Evolutionary conservation across 2,888 invertebrate species (phyloP), one percentile per base, ranked within the genome.

Genomic region (Agriotes lineatus): DNA sequence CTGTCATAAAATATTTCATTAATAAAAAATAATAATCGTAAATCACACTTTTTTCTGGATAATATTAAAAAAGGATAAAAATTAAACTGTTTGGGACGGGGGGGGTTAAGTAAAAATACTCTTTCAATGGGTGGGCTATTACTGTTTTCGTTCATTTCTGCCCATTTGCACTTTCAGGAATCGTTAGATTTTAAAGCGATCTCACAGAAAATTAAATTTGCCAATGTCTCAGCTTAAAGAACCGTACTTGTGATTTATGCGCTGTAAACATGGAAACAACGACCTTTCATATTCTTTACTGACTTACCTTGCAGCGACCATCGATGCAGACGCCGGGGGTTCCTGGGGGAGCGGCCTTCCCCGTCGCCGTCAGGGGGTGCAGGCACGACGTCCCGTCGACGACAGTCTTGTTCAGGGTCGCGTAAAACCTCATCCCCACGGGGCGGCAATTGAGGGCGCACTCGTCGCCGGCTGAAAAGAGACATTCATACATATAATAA

Each of bases 401-500:
- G 66, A 94, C 94, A 22, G 88, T 87, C 71, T 91, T 88, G 78
- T 93, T 94, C 69, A 96, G 85, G 0, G 94, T 94, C 6, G 95
- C 95, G 82, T 95, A 95, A 85, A 95, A 95, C 79, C 91, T 91
- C 85, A 91, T 90, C 1, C 94, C 94, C 45, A 90, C 85, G 0
- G 95, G 93, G 69, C 94, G 89, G 81, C 95, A 95, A 85, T 95
- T 95, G 58, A 95, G 86, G 70, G 91, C 91, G 80, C 95, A 95
- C 58, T 93, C 89, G 77, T 90, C 89, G 70, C 88, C 88, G 52
- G 87, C 91, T 90, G 80, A 14, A 35, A 35, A 5, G 10, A 12
- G 5, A 2, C 2, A 12, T 2, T n/a, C 4, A 39, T 2, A 42
- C 3, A 18, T 42, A 18, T 14, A 7, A 14, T 16, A 16, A 9